Percentiles rank a stretch among this genome's conserved stretches.
phyloP scores from a whole-genome alignment of 1,140 invertebrate species.

The Heliothis subflexa region DNA sequence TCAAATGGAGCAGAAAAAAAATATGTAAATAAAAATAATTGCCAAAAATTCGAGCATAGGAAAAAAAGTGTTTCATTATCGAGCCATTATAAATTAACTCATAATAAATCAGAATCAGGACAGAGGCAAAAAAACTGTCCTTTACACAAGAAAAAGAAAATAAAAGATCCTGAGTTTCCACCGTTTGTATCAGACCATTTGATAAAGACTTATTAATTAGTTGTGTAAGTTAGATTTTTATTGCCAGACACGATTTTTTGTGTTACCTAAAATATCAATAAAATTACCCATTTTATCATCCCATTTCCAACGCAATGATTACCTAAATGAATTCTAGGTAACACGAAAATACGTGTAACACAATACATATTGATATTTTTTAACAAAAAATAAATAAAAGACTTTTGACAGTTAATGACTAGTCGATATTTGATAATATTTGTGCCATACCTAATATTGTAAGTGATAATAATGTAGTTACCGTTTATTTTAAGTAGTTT shows the following conservation, averaged over 20 bases:
- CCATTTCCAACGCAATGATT: not conserved
- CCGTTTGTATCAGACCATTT: constrained; percentile 78
- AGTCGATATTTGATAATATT: constrained; percentile 43
- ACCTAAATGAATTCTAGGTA: not conserved
- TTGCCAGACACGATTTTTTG: constrained; percentile 5
- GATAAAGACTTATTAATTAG: constrained; percentile 79
- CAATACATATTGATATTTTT: constrained; percentile 26
- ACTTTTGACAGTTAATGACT: constrained; percentile 35
- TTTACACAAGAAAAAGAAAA: constrained; percentile 77
- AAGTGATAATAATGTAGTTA: constrained; percentile 6
- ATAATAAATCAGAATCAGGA: constrained; percentile 77
- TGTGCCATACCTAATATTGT: constrained; percentile 39
- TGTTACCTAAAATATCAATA: not conserved
- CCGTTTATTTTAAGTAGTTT: not conserved
- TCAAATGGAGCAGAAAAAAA: constrained; percentile 45
- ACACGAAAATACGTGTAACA: constrained; percentile 20
- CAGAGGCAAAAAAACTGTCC: constrained; percentile 75
- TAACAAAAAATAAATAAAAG: constrained; percentile 47
- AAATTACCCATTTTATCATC: not conserved
- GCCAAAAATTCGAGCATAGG: constrained; percentile 61
- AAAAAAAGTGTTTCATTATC: constrained; percentile 75
- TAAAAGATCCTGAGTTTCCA: constrained; percentile 67
- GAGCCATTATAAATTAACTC: constrained; percentile 72
- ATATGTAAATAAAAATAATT: constrained; percentile 59
- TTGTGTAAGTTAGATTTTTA: constrained; percentile 18